phyloP scores from a whole-genome alignment of 2,113 vertebrate species.

The Upupa epops region DNA sequence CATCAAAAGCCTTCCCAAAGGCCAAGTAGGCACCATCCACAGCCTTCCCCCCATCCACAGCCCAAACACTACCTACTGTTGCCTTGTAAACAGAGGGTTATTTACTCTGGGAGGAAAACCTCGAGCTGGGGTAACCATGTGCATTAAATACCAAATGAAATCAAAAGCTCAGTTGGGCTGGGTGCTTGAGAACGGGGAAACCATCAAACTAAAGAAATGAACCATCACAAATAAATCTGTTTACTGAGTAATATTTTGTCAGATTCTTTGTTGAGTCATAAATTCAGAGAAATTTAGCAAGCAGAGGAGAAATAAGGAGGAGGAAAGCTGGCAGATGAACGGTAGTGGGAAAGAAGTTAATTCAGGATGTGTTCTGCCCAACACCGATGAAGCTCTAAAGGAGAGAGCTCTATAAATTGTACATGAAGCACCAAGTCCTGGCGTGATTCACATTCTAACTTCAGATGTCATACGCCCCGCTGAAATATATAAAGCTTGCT shows the following conservation, averaged over 20 bases:
- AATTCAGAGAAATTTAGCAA: neutral
- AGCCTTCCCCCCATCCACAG: too few relatives aligned
- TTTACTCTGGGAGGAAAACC: neutral
- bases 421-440: neutral
- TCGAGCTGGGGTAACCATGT: neutral
- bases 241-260: neutral
- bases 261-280: neutral
- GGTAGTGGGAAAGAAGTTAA: neutral
- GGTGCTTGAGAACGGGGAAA: neutral
- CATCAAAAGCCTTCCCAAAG: too few relatives aligned
- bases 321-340: neutral
- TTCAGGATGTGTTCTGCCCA: slow-evolving; percentile 3
- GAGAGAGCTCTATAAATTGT: neutral
- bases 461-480: neutral
- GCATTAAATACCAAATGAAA: neutral
- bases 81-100: neutral
- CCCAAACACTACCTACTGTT: neutral
- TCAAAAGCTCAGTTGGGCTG: neutral
- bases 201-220: neutral
- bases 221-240: neutral
- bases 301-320: neutral
- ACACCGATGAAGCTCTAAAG: neutral
- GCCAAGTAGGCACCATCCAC: too few relatives aligned
- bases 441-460: slow-evolving; percentile 17
- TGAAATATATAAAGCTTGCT: neutral